Base-by-base conservation (phyloP, 2,797 vertebrate genomes). In the Bovichtus variegatus region DNA sequence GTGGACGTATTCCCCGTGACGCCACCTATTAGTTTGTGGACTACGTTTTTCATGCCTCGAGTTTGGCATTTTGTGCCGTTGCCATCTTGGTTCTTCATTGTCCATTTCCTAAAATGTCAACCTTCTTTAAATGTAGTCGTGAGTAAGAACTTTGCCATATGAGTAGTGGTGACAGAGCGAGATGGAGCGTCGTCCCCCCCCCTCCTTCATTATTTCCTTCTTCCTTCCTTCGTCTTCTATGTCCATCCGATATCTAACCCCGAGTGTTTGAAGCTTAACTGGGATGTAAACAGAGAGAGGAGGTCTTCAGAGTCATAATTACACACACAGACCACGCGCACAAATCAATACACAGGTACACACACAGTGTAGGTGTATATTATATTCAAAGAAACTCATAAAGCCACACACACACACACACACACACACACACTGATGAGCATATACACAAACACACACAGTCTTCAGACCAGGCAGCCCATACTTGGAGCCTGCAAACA, bases 261-360 rank as follows among this genome's bases (percentile, higher is more conserved):
- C 2, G 93, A 95, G 94, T 94, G 94, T 96, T 96, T 96, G 95
- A 96, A 96, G 95, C 94, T 95, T 95, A 96, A 95, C 95, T 94
- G 94, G 92, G 95, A 95, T 95, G 94, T 96, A 96, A 96, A 97
- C 96, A 97, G 94, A 96, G 95, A 96, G 93, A 96, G 95, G 96
- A 96, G 95, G 95, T 96, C 95, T 95, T 96, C 95, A 95, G 95
- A 96, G 95, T 93, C 92, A 94, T 95, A 96, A 96, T 96, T 96
- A 95, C 95, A 69, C 29, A 59, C 67, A 54, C 49, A 0, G 21
- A 25, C 51, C 51, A 36, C 23, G 29, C 44, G 49, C 27, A 34
- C 44, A 63, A 31, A 63, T 16, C 43, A 21, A 49, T 23, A 34
- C 27, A 31, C 12, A 25, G 11, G 16, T 12, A 51, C 25, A 54